Evolutionary conservation across 2,113 vertebrate species (phyloP).

Genomic region (Halcyon senegalensis): DNA sequence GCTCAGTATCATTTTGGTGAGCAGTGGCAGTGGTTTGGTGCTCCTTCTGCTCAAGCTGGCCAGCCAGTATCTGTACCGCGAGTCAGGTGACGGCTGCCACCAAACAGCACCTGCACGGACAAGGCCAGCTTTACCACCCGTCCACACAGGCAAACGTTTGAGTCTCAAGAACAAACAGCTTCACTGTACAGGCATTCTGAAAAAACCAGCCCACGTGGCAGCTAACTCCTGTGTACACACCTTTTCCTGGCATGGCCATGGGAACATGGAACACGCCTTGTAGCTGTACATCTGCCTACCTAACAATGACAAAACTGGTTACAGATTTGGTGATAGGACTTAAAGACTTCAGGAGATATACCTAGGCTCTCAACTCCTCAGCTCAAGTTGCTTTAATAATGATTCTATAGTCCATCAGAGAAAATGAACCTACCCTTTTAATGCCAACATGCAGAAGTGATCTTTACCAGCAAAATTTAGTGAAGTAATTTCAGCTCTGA

Average conservation of each 20-base stretch:
- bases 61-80: accelerated
- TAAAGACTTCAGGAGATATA: background rate
- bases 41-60: background rate
- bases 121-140: background rate
- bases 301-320: background rate
- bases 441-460: background rate
- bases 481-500: background rate
- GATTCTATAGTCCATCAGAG: background rate
- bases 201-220: background rate
- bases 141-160: background rate
- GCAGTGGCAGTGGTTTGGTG: background rate
- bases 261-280: background rate
- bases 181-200: background rate
- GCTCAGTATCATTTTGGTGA: background rate
- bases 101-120: background rate
- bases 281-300: background rate
- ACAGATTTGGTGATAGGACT: background rate
- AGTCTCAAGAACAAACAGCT: background rate
- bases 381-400: background rate
- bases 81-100: background rate
- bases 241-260: background rate
- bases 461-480: background rate
- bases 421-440: background rate
- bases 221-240: background rate
- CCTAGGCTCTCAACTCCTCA: background rate